Evolutionary conservation across 2,888 invertebrate genomes (phyloP).

Genomic region (Drosophila prolongata): DNA sequence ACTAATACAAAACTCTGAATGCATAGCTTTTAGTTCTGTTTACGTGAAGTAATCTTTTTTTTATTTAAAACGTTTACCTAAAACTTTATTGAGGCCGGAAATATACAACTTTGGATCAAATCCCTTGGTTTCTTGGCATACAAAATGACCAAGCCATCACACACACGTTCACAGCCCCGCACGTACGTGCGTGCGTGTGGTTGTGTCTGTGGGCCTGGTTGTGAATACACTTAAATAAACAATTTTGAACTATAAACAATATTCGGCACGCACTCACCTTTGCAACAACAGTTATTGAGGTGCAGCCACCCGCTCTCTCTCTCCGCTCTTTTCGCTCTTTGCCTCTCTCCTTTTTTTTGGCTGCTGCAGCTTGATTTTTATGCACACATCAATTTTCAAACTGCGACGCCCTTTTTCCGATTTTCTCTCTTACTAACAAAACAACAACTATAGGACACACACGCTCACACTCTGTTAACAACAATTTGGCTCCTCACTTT

Average conservation of each 20-base stretch:
- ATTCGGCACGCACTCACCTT: slow-evolving; percentile 74
- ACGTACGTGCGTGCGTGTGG: slow-evolving; percentile 34
- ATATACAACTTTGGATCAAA: slow-evolving; percentile 19
- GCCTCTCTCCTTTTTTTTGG: slow-evolving; percentile 32
- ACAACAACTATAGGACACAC: slow-evolving; percentile 37
- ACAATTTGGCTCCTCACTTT: slow-evolving; percentile 50
- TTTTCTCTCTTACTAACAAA: slow-evolving; percentile 47
- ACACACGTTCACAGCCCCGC: slow-evolving; percentile 18
- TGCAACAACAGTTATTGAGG: slow-evolving; percentile 48
- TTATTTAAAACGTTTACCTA: background rate
- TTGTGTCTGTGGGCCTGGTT: slow-evolving; percentile 20
- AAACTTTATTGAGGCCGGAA: background rate
- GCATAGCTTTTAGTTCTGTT: no score
- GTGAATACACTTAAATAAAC: slow-evolving; percentile 33
- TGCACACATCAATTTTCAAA: slow-evolving; percentile 58
- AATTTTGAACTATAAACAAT: slow-evolving; percentile 57
- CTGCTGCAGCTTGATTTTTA: slow-evolving; percentile 53
- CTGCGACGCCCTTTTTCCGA: slow-evolving; percentile 71
- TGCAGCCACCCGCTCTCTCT: slow-evolving; percentile 28
- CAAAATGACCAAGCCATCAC: slow-evolving; percentile 6
- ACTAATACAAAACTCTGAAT: no score
- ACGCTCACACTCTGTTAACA: slow-evolving; percentile 48
- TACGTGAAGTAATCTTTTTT: no score
- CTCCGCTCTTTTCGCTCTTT: slow-evolving; percentile 18
- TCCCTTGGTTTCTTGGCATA: background rate